These are phyloP conservation scores for Melanchra persicariae DNA, from an alignment of 2,888 invertebrate species.

Conservation along the genomic window DNA sequence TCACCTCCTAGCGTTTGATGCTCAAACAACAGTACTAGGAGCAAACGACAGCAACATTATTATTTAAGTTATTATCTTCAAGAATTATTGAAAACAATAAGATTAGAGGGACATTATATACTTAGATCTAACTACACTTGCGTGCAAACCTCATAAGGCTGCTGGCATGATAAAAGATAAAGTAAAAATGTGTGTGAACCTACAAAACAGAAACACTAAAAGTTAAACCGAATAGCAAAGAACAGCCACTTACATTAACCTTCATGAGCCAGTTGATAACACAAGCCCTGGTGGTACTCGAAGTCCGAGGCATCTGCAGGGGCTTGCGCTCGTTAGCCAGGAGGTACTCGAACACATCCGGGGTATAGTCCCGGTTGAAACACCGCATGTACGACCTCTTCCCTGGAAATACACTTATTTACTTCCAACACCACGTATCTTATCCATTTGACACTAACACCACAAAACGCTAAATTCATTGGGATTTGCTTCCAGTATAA, in stretches of 20 bases:
- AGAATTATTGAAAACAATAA: no score
- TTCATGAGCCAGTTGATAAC: slow-evolving; percentile 86
- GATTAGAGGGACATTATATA: no score
- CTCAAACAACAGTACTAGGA: no score
- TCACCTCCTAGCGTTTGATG: no score
- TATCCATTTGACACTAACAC: slow-evolving; percentile 39
- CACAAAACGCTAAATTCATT: background rate
- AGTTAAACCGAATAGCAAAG: background rate
- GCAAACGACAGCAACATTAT: no score
- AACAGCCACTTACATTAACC: slow-evolving; percentile 79
- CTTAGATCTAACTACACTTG: no score
- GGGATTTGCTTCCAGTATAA: no score
- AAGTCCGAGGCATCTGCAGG: slow-evolving; percentile 63
- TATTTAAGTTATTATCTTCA: no score
- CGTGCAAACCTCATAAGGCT: no score
- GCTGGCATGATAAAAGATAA: no score
- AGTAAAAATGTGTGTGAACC: no score
- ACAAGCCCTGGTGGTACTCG: slow-evolving; percentile 78
- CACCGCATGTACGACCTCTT: slow-evolving; percentile 70
- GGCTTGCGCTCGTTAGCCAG: slow-evolving; percentile 71
- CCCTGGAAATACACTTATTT: slow-evolving; percentile 67
- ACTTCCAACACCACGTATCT: slow-evolving; percentile 26
- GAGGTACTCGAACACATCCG: slow-evolving; percentile 76
- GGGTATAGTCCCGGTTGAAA: slow-evolving; percentile 73
- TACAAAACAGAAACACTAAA: background rate